Base-by-base conservation (phyloP, 2,113 vertebrate species). In the Laticauda laticaudata region DNA sequence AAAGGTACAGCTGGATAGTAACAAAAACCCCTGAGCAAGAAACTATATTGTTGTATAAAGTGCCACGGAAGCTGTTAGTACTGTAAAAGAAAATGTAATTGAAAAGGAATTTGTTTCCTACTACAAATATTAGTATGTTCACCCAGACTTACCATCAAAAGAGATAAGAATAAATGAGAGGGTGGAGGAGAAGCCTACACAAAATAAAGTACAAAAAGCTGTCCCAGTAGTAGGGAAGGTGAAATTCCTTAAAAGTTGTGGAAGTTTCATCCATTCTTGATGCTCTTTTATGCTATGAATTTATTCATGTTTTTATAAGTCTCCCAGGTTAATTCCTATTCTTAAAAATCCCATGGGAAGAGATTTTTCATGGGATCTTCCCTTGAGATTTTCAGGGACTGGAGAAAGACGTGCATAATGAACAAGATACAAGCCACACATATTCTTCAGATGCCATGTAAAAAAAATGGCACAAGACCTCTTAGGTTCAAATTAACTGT, bases 151-250 rank as follows among this genome's bases (percentile, higher is more conserved):
- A 89, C 85, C 93, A 85, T 69, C n/a, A 45, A 93, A 18, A 90
- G 94, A 90, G 94, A 89, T 69, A 88, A 94, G 81, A 81, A 39
- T 90, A 95, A 89, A 95, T 61, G 24, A 91, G 95, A 95, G 91
- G 91, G 89, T 92, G 55, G 53, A 91, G 92, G 39, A 48, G 3
- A 93, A 6, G n/a, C 23, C 26, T 93, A 48, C 92, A 87, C 61
- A 88, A 57, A 56, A 20, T 7, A 75, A 75, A 20, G 15, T 39
- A 2, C 15, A 81, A 6, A 81, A 39, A 81, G 18, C 15, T 39
- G 69, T 39, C 15, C n/a, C n/a, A 39, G 14, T 81, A 20, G 15
- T 81, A 20, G 69, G 34, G 6, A 81, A 90, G 0, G 0, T 92
- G 92, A 94, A 81, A 39, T 20, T 81, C 18, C 69, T 39, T 81